These are phyloP conservation scores for Tetragonula carbonaria DNA, from an alignment of 2,888 invertebrate species.

Conservation along the genomic window DNA sequence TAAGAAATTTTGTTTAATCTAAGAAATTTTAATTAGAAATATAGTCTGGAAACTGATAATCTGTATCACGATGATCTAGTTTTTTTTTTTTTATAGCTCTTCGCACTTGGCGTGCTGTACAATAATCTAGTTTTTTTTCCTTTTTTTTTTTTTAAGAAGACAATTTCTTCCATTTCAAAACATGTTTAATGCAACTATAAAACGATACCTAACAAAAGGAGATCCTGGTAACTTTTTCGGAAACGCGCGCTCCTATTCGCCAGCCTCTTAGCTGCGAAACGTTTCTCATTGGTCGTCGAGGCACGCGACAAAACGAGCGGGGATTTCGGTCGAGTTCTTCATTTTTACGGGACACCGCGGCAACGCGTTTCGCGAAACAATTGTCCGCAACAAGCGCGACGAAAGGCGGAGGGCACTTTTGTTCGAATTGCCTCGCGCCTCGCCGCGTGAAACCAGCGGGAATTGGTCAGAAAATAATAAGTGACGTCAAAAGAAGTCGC, in stretches of 20 bases:
- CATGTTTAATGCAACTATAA: background rate
- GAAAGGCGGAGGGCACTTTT: background rate
- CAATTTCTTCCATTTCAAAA: background rate
- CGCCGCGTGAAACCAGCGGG: constrained; percentile 17
- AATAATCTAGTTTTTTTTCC: background rate
- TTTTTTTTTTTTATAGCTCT: background rate
- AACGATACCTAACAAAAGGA: background rate
- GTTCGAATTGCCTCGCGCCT: background rate
- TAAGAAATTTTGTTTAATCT: background rate
- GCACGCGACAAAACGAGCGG: constrained; percentile 3
- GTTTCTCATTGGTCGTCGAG: constrained; percentile 24
- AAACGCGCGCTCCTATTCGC: constrained; percentile 1
- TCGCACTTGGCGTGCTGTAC: background rate
- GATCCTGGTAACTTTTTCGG: constrained; percentile 1
- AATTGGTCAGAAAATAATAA: constrained; percentile 45
- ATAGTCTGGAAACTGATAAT: background rate
- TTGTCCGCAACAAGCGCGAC: background rate
- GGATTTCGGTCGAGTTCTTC: background rate
- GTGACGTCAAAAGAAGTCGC: constrained; percentile 54
- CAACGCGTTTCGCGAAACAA: background rate
- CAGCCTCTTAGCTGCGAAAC: constrained; percentile 6
- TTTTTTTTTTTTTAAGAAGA: background rate
- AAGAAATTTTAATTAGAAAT: background rate
- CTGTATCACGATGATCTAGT: background rate
- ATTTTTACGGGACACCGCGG: background rate